Evolutionary conservation across 2,888 invertebrate genomes (phyloP).

Genomic region (Apodemia zela): DNA sequence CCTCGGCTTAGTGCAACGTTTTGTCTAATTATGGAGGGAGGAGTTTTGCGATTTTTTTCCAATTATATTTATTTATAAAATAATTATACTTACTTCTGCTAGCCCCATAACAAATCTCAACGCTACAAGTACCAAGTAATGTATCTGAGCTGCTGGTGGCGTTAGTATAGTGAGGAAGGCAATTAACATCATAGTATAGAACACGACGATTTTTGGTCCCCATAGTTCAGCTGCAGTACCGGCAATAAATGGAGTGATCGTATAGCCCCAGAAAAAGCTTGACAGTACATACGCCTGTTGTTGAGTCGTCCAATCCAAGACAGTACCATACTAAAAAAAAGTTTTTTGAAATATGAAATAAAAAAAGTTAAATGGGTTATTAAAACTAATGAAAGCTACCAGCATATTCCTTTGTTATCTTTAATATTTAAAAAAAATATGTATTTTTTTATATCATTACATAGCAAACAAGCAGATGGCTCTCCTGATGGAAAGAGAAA

Average conservation of each 20-base stretch:
- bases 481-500: no score
- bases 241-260: conserved; percentile 81
- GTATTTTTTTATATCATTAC: no score
- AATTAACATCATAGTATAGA: conserved; percentile 75
- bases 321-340: background rate
- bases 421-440: no score
- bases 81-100: conserved; percentile 74
- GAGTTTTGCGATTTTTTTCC: no score
- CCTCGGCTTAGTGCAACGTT: no score
- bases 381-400: no score
- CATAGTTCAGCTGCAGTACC: conserved; percentile 84
- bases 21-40: no score
- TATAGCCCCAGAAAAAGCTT: conserved; percentile 79
- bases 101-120: conserved; percentile 82
- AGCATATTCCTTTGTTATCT: no score
- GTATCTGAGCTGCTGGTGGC: conserved; percentile 81
- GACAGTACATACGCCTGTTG: conserved; percentile 84
- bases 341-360: no score
- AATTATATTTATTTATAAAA: no score
- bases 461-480: no score
- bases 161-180: conserved; percentile 81
- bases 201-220: conserved; percentile 81
- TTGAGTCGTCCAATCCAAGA: conserved; percentile 76
- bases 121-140: conserved; percentile 79
- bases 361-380: no score